Evolutionary conservation across 2,797 vertebrate genomes (phyloP).

Genomic region (Phylloscopus collybita): DNA sequence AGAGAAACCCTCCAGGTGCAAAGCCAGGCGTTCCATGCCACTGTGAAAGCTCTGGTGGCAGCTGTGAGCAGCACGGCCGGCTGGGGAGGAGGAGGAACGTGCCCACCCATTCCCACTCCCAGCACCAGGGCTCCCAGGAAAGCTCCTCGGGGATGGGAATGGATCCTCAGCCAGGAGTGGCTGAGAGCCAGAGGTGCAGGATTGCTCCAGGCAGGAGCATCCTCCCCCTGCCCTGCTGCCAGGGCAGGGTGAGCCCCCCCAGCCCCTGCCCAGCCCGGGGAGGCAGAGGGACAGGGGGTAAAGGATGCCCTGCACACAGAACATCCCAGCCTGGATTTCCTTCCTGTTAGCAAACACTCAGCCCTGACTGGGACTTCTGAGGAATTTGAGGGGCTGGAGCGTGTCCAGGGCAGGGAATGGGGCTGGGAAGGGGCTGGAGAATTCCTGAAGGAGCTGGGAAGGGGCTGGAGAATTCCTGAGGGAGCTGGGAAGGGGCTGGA

Average conservation of each 20-base stretch:
- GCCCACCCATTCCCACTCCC: not conserved
- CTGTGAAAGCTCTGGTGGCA: not conserved
- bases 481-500: not conserved
- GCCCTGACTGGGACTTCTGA: rapidly evolving
- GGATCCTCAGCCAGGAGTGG: too few species aligned
- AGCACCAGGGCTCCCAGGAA: too few species aligned
- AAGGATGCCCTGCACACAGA: not conserved
- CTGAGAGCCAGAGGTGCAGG: too few species aligned
- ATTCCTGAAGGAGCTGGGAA: not conserved
- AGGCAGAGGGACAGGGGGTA: not conserved
- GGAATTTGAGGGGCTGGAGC: not conserved
- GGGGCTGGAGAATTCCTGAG: not conserved
- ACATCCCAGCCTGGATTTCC: rapidly evolving
- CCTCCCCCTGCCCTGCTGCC: not conserved
- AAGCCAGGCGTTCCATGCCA: not conserved
- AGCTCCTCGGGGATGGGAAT: rapidly evolving
- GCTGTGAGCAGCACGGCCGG: not conserved
- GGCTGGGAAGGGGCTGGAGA: not conserved
- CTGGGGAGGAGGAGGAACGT: not conserved
- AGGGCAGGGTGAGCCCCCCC: not conserved
- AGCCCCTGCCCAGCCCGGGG: not conserved
- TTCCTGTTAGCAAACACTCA: not conserved
- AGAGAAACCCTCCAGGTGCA: not conserved
- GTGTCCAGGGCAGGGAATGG: rapidly evolving
- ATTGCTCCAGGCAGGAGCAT: not conserved